Evolutionary conservation across 2,113 vertebrate genomes (phyloP).

Genomic region (Aegithalos caudatus): DNA sequence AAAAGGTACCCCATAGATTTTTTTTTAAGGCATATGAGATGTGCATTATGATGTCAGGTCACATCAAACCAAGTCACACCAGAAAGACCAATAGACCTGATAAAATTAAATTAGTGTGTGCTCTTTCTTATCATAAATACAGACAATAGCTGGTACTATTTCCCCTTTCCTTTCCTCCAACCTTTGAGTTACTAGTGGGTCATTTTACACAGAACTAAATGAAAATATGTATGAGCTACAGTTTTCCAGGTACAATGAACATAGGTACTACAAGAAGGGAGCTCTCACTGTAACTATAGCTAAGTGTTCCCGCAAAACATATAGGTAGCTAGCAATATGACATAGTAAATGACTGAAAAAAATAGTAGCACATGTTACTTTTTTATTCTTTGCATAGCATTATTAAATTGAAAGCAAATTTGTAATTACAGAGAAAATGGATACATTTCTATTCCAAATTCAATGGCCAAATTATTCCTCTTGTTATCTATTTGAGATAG

Average conservation of each 20-base stretch:
- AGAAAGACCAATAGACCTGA: background rate
- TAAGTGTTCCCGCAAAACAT: background rate
- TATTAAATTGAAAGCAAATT: background rate
- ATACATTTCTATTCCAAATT: background rate
- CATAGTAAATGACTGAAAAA: background rate
- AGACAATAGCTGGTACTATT: background rate
- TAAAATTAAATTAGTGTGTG: background rate
- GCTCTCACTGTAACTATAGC: background rate
- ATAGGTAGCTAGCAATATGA: background rate
- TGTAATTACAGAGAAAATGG: background rate
- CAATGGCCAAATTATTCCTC: background rate
- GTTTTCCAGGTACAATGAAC: background rate
- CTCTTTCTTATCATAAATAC: background rate
- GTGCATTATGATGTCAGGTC: constrained; percentile 1
- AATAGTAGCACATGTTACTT: background rate
- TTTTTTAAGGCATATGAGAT: background rate
- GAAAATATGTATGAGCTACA: background rate
- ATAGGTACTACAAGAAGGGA: background rate
- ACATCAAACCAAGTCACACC: background rate
- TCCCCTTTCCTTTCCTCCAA: background rate
- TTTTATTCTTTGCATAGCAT: background rate
- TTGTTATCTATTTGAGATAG: background rate
- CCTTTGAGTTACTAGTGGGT: background rate
- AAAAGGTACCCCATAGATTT: background rate
- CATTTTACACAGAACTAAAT: background rate